Base-by-base conservation (phyloP, 2,888 invertebrate species). In the Epirrhoe alternata region DNA sequence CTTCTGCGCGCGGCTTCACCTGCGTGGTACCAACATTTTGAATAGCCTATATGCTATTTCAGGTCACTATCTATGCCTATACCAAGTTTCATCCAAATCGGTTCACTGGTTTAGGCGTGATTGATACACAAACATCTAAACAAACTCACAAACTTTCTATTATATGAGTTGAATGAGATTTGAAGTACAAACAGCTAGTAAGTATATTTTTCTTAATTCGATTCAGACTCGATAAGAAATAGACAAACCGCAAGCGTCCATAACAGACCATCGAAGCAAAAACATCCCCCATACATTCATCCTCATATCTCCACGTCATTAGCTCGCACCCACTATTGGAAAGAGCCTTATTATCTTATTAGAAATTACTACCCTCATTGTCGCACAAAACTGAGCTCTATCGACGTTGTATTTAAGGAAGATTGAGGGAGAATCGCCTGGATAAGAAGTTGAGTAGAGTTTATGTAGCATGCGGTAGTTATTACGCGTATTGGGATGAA, bases 261-360 rank as follows among this genome's bases (percentile, higher is more conserved):
- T 60, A 65, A 64, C 59, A 66, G 63, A 72, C 56, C 65, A 61
- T 59, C 60, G 56, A 52, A 55, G 58, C 60, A 66, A 61, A 70
- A 60, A 60, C 64, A 61, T 47, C 72, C 74, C 69, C 67, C 66
- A 68, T 51, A 63, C 80, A 82, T 83, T 78, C 76, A 80, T 82
- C 78, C 80, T 80, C 76, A 80, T 84, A 76, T 76, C 74, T 72
- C 74, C 73, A 75, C 74, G 72, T 84, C 84, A 84, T 83, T 83
- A 84, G 78, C 79, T 77, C 73, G 77, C 79, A 76, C 73, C 77
- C 77, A 71, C 83, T 86, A 88, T 88, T 85, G 86, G 86, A 85
- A 86, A 79, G 80, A 74, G 75, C 81, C 85, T 82, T 85, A 86
- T 86, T 87, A 85, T 83, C 84, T 88, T 88, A 89, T 88, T 87